These are phyloP conservation scores for Mus spretus DNA, from an alignment of 2,797 vertebrate genomes.

Conservation along the genomic window DNA sequence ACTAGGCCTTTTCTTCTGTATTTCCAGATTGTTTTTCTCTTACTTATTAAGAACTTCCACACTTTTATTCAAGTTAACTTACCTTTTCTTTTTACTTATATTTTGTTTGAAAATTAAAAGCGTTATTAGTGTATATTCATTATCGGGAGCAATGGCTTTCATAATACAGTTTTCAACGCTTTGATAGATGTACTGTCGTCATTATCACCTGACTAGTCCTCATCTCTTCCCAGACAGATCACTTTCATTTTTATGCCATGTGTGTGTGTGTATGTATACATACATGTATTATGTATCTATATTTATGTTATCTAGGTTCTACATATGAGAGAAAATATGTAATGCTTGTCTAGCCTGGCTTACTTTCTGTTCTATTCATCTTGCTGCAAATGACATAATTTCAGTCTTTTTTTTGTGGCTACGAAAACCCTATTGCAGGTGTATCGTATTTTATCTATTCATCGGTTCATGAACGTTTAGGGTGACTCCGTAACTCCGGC, in stretches of 20 bases:
- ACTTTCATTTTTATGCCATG: background rate
- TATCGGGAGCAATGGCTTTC: background rate
- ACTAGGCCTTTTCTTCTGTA: background rate
- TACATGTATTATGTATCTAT: background rate
- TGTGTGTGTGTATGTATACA: background rate
- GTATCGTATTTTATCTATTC: background rate
- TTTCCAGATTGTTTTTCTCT: constrained; percentile 4
- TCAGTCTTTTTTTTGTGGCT: background rate
- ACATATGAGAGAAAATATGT: background rate
- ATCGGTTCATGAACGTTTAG: background rate
- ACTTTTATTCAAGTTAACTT: background rate
- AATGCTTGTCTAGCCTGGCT: background rate
- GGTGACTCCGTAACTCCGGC: background rate
- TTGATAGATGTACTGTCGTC: background rate
- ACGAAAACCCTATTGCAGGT: background rate
- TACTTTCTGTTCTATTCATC: background rate
- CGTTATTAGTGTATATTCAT: background rate
- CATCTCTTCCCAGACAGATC: background rate
- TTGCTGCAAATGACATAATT: too few species aligned
- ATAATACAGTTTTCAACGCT: background rate
- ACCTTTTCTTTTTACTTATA: background rate
- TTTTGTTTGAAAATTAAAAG: background rate
- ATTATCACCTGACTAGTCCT: background rate
- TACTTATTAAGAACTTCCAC: constrained; percentile 9
- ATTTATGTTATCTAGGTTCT: background rate